Evolutionary conservation across 1,140 invertebrate species (phyloP), one percentile per base, ranked within the genome.

Genomic region (Drosophila asahinai): DNA sequence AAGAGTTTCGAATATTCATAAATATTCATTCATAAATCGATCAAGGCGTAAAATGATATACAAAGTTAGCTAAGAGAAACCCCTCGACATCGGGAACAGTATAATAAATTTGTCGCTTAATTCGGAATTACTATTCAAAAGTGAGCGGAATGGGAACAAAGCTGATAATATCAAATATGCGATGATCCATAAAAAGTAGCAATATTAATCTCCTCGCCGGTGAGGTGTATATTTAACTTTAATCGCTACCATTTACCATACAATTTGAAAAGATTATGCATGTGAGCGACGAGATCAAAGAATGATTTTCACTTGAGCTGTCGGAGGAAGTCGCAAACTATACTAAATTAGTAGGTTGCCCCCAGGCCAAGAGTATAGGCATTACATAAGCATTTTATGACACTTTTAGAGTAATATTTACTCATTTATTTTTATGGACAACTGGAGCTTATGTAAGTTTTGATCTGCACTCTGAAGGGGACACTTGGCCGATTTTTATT

Each of bases 81-180:
- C 45, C 51, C 3, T 19, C 7, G 2, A n/a, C 33, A 60, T 30
- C 45, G 27, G 27, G 12, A 33, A 14, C 47, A 27, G 5, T 22
- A 63, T 55, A 27, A 40, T 25, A 30, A 52, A 57, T 27, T 40
- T 15, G 5, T 27, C 22, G 2, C 9, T 60, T 55, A 9, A n/a
- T 22, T 63, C 15, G 5, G n/a, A 63, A n/a, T 65, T 61, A 14
- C 30, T 17, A 45, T 65, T 65, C 55, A 62, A 60, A 59, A 60
- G 38, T 22, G 19, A 33, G 57, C 17, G 30, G 11, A 62, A 33
- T 30, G 27, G 27, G 6, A 33, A 43, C 38, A 43, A 43, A 17
- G 8, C 15, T 14, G 38, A 43, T 66, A 36, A 33, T 17, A 61
- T 47, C 61, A 7, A 36, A 63, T 33, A 62, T 45, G 15, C 5